A percentile compares a stretch with the other conserved stretches of the same genome.
Evolutionary conservation across 1,140 invertebrate species (phyloP).

Genomic region (Tetraneura akinire): DNA sequence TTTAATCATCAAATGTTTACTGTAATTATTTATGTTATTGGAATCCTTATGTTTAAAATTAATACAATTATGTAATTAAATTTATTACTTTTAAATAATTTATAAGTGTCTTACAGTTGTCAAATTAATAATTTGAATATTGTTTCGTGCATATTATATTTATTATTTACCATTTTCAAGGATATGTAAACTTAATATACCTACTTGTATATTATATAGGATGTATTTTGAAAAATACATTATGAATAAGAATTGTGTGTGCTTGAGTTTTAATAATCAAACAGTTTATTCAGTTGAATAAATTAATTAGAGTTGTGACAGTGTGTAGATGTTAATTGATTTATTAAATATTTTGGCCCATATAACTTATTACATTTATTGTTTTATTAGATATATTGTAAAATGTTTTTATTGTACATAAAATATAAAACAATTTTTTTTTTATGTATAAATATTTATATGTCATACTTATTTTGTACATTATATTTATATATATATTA

Average conservation of each 20-base stretch:
- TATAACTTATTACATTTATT: neutral
- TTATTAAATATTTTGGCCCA: neutral
- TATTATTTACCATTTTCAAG: neutral
- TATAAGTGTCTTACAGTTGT: neutral
- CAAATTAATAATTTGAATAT: neutral
- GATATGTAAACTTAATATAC: neutral
- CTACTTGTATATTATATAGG: no score
- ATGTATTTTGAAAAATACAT: neutral
- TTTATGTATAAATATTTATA: slow-evolving; percentile 1
- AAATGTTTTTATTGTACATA: slow-evolving; percentile 15
- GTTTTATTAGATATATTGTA: neutral
- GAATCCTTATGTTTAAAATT: neutral
- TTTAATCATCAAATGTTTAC: neutral
- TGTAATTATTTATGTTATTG: neutral
- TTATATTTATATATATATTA: neutral
- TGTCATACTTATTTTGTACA: neutral
- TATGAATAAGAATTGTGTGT: neutral
- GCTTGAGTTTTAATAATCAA: neutral
- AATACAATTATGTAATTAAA: neutral
- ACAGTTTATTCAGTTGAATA: neutral
- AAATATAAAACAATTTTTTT: neutral
- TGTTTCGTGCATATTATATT: neutral
- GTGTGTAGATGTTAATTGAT: neutral
- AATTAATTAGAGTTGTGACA: neutral
- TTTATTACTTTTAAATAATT: neutral